These are phyloP conservation scores for Aphidius gifuensis DNA, from an alignment of 1,140 invertebrate genomes.

Conservation along the genomic window DNA sequence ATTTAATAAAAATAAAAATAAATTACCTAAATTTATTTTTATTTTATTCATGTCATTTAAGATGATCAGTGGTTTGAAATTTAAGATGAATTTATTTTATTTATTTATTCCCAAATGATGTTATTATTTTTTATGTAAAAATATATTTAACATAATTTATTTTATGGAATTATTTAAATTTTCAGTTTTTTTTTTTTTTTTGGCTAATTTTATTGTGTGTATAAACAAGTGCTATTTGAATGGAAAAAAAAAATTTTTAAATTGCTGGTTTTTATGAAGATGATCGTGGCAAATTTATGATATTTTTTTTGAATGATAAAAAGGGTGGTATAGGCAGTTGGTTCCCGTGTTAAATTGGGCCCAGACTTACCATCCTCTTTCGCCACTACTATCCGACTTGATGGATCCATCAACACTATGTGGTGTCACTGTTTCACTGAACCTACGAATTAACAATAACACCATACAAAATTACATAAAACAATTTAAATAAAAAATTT, in stretches of 20 bases:
- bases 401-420: constrained; percentile 51
- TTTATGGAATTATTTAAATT: no score
- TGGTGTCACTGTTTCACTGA: constrained; percentile 54
- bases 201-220: not conserved
- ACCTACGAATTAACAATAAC: constrained; percentile 53
- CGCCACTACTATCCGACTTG: constrained; percentile 52
- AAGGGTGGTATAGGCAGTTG: constrained; percentile 37
- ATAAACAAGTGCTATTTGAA: not conserved
- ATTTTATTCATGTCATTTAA: no score
- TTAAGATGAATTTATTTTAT: no score
- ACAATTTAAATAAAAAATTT: constrained; percentile 11
- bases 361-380: constrained; percentile 54
- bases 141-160: constrained; percentile 9
- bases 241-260: constrained; percentile 4
- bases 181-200: no score
- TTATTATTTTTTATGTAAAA: not conserved
- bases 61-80: no score
- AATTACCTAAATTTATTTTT: no score
- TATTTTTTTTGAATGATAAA: constrained; percentile 13
- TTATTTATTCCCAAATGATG: no score
- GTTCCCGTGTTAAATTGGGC: constrained; percentile 36
- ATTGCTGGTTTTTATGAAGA: not conserved
- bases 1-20: no score
- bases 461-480: constrained; percentile 47
- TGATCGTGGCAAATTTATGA: not conserved